A percentile compares a stretch with the other conserved stretches of the same genome.
These are phyloP conservation scores for Phrixothrix hirtus DNA, from an alignment of 2,888 invertebrate species.

Conservation along the genomic window DNA sequence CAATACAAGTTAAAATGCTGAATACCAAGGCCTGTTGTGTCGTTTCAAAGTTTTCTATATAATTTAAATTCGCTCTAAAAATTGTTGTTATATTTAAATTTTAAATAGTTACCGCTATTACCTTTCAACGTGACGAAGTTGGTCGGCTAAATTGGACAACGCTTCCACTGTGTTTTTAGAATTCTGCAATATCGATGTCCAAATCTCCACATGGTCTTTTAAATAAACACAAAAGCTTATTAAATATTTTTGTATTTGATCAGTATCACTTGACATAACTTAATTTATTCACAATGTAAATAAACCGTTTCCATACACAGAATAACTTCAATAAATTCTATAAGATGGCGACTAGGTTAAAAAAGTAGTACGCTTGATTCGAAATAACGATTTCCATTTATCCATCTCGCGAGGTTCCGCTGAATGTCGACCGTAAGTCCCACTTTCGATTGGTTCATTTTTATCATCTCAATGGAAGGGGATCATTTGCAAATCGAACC, in stretches of 20 bases:
- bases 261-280: too few relatives aligned
- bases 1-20: slow-evolving; percentile 56
- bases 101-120: slow-evolving; percentile 41
- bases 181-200: slow-evolving; percentile 59
- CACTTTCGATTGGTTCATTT: slow-evolving; percentile 42
- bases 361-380: slow-evolving; percentile 17
- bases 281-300: too few relatives aligned
- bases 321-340: too few relatives aligned
- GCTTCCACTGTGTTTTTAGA: slow-evolving; percentile 59
- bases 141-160: slow-evolving; percentile 60
- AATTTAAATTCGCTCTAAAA: slow-evolving; percentile 56
- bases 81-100: not conserved
- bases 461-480: slow-evolving; percentile 38
- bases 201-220: slow-evolving; percentile 57
- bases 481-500: slow-evolving; percentile 39
- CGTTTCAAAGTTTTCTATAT: slow-evolving; percentile 56
- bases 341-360: slow-evolving; percentile 6
- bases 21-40: slow-evolving; percentile 56
- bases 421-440: slow-evolving; percentile 20
- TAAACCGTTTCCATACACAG: too few relatives aligned
- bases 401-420: slow-evolving; percentile 16
- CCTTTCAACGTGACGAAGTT: slow-evolving; percentile 59
- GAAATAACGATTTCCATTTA: slow-evolving; percentile 23
- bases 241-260: slow-evolving; percentile 59
- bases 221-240: slow-evolving; percentile 60